Evolutionary conservation across 2,888 invertebrate species (phyloP).

Genomic region (Bibio marci): DNA sequence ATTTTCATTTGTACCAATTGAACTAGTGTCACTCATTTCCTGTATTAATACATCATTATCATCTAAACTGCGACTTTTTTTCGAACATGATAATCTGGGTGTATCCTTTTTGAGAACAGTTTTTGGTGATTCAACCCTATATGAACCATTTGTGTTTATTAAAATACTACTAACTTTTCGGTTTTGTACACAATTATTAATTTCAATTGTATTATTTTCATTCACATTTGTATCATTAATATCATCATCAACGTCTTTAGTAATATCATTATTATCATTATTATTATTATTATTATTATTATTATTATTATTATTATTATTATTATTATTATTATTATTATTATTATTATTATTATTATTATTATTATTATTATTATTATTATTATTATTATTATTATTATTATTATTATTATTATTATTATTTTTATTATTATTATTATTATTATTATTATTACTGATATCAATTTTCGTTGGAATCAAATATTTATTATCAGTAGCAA

Average conservation of each 20-base stretch:
- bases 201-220: not conserved
- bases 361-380: not conserved
- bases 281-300: not conserved
- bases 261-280: not conserved
- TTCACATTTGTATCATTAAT: not conserved
- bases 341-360: not conserved
- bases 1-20: slow-evolving; percentile 29
- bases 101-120: slow-evolving; percentile 4
- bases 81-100: slow-evolving; percentile 2
- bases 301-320: not conserved
- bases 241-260: not conserved
- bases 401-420: not conserved
- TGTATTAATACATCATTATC: slow-evolving; percentile 18
- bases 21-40: slow-evolving; percentile 24
- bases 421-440: not conserved
- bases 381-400: not conserved
- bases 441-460: not conserved
- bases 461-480: not conserved
- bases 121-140: slow-evolving; percentile 12
- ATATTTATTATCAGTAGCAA: no score
- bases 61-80: slow-evolving; percentile 10
- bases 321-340: not conserved
- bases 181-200: no score
- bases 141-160: not conserved
- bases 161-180: not conserved